Conservation (phyloP, 2,113 vertebrate genomes). For the Rhea americana region DNA sequence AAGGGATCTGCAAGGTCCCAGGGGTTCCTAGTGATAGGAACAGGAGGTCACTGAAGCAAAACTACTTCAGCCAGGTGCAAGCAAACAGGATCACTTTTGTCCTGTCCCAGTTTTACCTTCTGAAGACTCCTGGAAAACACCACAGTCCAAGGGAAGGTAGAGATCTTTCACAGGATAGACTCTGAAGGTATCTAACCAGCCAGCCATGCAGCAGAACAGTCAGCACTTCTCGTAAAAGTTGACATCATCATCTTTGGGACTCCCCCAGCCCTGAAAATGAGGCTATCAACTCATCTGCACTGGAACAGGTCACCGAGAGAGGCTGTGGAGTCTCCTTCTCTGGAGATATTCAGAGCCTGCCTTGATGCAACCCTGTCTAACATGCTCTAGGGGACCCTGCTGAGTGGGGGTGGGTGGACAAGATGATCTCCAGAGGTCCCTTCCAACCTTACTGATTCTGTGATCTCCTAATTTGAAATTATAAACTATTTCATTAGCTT, state of each 20-base stretch:
- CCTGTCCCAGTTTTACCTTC: not conserved
- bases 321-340: too few species aligned
- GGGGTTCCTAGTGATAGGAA: not conserved
- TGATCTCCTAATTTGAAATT: not conserved
- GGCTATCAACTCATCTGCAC: not conserved
- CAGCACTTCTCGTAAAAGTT: not conserved
- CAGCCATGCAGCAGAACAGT: not conserved
- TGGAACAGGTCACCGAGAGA: too few species aligned
- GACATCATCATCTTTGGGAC: not conserved
- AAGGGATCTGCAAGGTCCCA: not conserved
- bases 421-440: too few species aligned
- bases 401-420: too few species aligned
- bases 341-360: too few species aligned
- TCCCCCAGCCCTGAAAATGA: not conserved
- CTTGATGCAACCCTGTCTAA: too few species aligned
- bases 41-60: not conserved
- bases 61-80: not conserved
- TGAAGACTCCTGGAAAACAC: not conserved
- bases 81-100: not conserved
- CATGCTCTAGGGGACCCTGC: too few species aligned
- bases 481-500: not conserved
- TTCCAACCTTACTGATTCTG: too few species aligned
- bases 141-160: accelerated
- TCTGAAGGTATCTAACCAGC: not conserved
- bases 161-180: not conserved